Evolutionary conservation across 2,113 vertebrate species (phyloP).

Genomic region (Otis tarda): DNA sequence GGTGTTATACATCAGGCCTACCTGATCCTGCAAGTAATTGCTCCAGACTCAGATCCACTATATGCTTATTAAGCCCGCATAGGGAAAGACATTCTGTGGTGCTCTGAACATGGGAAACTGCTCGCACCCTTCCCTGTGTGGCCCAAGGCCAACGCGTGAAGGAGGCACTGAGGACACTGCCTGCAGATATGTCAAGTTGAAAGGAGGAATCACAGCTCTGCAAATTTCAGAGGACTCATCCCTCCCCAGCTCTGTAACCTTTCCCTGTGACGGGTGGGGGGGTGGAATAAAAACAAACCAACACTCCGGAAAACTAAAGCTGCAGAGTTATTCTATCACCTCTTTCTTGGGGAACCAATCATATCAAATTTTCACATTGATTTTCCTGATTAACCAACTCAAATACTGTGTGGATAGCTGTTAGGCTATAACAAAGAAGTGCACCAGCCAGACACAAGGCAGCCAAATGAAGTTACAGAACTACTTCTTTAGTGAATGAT

Average conservation of each 20-base stretch:
- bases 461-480: neutral
- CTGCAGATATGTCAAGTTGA: neutral
- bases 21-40: neutral
- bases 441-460: neutral
- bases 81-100: neutral
- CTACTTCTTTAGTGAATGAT: neutral
- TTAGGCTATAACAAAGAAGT: neutral
- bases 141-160: accelerated
- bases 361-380: neutral
- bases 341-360: neutral
- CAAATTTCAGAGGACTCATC: neutral
- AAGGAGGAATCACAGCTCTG: neutral
- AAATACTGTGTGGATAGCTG: neutral
- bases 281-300: neutral
- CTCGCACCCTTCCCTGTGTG: neutral
- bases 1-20: neutral
- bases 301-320: neutral
- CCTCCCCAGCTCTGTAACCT: neutral
- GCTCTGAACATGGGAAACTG: neutral
- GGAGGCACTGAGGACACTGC: neutral
- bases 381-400: neutral
- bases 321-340: neutral
- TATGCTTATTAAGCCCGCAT: neutral
- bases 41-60: neutral
- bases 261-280: neutral